Evolutionary conservation across 1,140 invertebrate genomes (phyloP).

Genomic region (Drosophila kurseongensis): DNA sequence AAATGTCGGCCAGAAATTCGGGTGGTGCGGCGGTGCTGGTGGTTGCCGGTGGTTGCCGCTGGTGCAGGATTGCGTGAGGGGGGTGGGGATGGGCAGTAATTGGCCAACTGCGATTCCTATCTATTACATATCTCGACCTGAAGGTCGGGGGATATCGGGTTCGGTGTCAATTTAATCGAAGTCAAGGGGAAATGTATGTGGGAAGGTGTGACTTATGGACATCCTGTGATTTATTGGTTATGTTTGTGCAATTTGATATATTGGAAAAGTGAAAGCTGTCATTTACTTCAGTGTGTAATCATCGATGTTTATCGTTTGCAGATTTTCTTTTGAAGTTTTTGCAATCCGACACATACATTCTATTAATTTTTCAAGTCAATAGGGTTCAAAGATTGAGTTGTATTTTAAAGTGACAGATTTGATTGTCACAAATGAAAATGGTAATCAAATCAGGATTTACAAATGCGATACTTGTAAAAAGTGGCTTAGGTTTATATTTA

Average conservation of each 20-base stretch:
- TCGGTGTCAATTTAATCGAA: constrained; percentile 34
- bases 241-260: constrained; percentile 22
- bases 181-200: constrained; percentile 22
- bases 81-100: constrained; percentile 12
- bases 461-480: too few species aligned
- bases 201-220: constrained; percentile 29
- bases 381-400: not conserved
- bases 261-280: constrained; percentile 18
- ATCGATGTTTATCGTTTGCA: not conserved
- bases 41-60: not conserved
- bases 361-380: not conserved
- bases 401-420: not conserved
- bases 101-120: constrained; percentile 43
- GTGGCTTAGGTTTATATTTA: too few species aligned
- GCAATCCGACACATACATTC: not conserved
- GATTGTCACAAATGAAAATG: not conserved
- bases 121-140: constrained; percentile 20
- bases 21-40: not conserved
- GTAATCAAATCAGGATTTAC: too few species aligned
- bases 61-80: constrained; percentile 1
- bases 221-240: constrained; percentile 40
- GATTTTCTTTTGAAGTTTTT: constrained; percentile 1
- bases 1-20: constrained; percentile 30
- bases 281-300: not conserved
- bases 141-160: constrained; percentile 1